Percentiles rank a stretch among this genome's conserved stretches.
These are phyloP conservation scores for Drosophila varians DNA, from an alignment of 1,140 invertebrate species.

Conservation along the genomic window DNA sequence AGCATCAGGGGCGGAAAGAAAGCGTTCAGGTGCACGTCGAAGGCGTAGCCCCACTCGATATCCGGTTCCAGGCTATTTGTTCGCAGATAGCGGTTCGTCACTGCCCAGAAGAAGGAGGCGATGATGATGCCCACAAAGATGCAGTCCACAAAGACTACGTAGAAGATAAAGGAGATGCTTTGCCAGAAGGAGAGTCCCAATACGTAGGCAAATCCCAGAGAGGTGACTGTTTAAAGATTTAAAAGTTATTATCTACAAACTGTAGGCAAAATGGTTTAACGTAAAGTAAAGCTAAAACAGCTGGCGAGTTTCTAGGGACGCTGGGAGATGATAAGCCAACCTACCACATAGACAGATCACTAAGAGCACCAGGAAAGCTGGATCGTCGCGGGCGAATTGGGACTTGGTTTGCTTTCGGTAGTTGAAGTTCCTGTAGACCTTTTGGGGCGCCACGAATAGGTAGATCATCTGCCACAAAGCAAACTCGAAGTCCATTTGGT, in stretches of 20 bases:
- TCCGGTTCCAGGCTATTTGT: constrained; percentile 88
- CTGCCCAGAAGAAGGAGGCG: constrained; percentile 95
- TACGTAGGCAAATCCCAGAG: constrained; percentile 94
- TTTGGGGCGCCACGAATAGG: constrained; percentile 97
- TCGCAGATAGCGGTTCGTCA: constrained; percentile 92
- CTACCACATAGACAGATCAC: constrained; percentile 93
- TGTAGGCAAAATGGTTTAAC: neutral
- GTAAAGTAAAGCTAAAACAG: neutral
- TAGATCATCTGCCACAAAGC: constrained; percentile 99
- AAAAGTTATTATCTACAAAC: neutral
- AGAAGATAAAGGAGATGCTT: constrained; percentile 94
- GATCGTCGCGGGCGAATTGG: constrained; percentile 99
- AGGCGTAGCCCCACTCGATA: constrained; percentile 99
- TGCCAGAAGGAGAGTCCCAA: constrained; percentile 90
- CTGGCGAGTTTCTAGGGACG: neutral
- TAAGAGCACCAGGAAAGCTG: constrained; percentile 97
- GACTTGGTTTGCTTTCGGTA: constrained; percentile 99
- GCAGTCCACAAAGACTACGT: constrained; percentile 97
- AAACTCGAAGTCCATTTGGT: constrained; percentile 99
- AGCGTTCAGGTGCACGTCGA: constrained; percentile 99
- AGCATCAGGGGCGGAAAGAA: constrained; percentile 97
- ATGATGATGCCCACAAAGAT: constrained; percentile 94
- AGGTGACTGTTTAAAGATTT: constrained; percentile 88
- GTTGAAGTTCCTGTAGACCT: constrained; percentile 99
- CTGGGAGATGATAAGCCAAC: constrained; percentile 61